Percentiles rank a stretch among this genome's conserved stretches.
phyloP scores from a whole-genome alignment of 2,113 vertebrate genomes.

The Rhagologus leucostigma region DNA sequence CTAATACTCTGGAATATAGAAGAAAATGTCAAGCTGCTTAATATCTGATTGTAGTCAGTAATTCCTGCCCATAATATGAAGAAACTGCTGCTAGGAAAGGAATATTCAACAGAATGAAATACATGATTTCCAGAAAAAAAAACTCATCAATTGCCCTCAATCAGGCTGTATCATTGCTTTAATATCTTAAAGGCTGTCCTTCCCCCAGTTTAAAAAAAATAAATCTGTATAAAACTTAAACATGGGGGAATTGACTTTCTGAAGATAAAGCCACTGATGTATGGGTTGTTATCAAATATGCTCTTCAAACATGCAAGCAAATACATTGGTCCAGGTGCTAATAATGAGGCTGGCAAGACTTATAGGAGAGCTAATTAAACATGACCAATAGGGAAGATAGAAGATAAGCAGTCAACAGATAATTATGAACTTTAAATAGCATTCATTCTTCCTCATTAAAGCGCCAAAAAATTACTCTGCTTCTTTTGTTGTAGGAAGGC shows the following conservation, averaged over 20 bases:
- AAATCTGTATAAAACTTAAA: neutral
- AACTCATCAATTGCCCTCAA: neutral
- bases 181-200: neutral
- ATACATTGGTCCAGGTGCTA: neutral
- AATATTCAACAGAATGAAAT: neutral
- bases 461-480: neutral
- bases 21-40: neutral
- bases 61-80: neutral
- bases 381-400: neutral
- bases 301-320: neutral
- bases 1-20: neutral
- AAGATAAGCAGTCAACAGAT: neutral
- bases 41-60: neutral
- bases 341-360: neutral
- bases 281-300: neutral
- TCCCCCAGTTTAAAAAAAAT: neutral
- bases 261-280: neutral
- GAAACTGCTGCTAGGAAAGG: neutral
- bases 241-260: neutral
- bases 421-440: neutral
- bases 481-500: neutral
- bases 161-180: neutral
- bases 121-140: neutral
- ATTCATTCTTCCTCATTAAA: conserved; percentile 2
- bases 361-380: neutral